Base-by-base conservation (phyloP, 2,888 invertebrate genomes). In the Athrips mouffetella region DNA sequence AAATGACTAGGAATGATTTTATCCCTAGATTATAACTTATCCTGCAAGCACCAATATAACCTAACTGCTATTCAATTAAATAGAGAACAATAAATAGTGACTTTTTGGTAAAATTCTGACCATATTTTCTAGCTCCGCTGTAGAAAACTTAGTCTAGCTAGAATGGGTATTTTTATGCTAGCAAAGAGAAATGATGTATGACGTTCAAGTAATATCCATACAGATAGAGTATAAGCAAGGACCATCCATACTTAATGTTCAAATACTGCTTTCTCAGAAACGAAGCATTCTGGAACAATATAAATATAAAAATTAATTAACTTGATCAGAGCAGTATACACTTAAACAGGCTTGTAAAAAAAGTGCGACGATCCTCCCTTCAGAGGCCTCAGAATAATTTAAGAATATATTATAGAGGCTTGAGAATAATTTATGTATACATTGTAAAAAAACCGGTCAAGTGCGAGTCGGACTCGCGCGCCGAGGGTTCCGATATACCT, bases 211-310 rank as follows among this genome's bases (percentile, higher is more conserved):
- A 85, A 23, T 81, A 54, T 49, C 75, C 72, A 53, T 84, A 85
- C 8, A 84, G 53, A 57, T 81, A 86, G 42, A 89, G 59, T 10
- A 82, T 50, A 4, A 87, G 50, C 51, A 84, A 59, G 1, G 82
- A 72, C 79, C 83, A 87, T 4, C 65, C 60, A 54, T 79, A 88
- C 57, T 74, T 83, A 18, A 81, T 35, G 4, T 63, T 73, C 10
- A 89, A 58, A 42, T 63, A 63, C 42, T 80, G 75, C 58, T 59
- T 78, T 52, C 52, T 67, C 3, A 76, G 30, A 16, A 65, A 5
- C 31, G 78, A 76, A 3, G 54, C 55, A 18, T 73, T 70, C 87
- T 88, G 86, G 57, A 85, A 84, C 58, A 70, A 44, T 16, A 25
- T 7, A 62, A 57, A 47, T 5, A 55, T 51, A 18, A 54, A 55